Conservation (phyloP, 1,140 invertebrate genomes). For the Bombus consobrinus region DNA sequence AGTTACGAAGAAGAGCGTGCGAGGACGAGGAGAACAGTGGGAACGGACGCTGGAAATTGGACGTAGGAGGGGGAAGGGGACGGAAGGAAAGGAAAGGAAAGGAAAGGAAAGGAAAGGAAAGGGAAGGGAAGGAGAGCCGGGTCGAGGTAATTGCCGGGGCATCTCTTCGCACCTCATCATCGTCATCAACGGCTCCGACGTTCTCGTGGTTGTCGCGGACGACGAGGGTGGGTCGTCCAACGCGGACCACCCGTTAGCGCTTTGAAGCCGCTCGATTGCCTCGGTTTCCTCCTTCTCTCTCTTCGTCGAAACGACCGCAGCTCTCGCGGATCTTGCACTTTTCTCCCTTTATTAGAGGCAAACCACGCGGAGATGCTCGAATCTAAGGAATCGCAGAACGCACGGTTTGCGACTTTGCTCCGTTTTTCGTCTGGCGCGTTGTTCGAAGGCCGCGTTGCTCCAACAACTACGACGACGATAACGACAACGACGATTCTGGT, state of each 20-base stretch:
- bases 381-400: not conserved
- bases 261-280: constrained; percentile 39
- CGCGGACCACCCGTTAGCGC: constrained; percentile 67
- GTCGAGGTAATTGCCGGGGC: constrained; percentile 80
- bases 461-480: constrained; percentile 44
- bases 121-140: constrained; percentile 63
- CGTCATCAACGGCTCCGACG: constrained; percentile 80
- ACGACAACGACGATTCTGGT: not conserved
- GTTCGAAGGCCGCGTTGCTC: not conserved
- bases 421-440: too few species aligned
- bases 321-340: not conserved
- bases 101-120: constrained; percentile 37
- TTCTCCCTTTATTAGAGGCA: not conserved
- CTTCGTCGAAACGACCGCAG: not conserved
- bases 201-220: constrained; percentile 74
- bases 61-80: constrained; percentile 25
- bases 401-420: constrained; percentile 50
- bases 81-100: constrained; percentile 46
- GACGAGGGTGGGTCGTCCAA: constrained; percentile 41
- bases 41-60: constrained; percentile 8
- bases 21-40: not conserved
- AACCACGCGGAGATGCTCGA: not conserved
- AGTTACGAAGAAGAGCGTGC: not conserved
- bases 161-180: constrained; percentile 84
- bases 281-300: constrained; percentile 11